Conservation (phyloP, 1,140 invertebrate species). For the Achroia grisella region DNA sequence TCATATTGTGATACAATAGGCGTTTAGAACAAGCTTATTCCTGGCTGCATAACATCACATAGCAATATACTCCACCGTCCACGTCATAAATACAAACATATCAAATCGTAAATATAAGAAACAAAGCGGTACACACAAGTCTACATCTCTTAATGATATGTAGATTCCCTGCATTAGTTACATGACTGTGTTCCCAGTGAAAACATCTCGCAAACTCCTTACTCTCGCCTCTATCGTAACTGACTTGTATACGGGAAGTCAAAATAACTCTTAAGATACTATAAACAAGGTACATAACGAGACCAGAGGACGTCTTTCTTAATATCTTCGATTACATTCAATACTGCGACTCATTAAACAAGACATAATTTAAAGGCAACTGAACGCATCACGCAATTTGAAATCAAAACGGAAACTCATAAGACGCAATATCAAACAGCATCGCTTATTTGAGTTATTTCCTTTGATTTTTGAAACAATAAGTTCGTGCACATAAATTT, state of each 20-base stretch:
- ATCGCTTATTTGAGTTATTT: conserved; percentile 13
- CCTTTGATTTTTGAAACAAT: conserved; percentile 23
- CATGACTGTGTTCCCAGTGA: conserved; percentile 68
- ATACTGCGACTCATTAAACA: conserved; percentile 69
- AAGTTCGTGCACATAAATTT: conserved; percentile 37
- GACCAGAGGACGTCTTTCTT: conserved; percentile 7
- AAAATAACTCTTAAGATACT: conserved; percentile 16
- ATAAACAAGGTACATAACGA: conserved; percentile 16
- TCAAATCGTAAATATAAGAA: conserved; percentile 63
- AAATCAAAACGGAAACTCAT: conserved; percentile 17
- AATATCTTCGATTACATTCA: conserved; percentile 16
- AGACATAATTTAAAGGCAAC: conserved; percentile 66
- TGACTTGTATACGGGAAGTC: conserved; percentile 3
- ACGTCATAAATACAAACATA: conserved; percentile 62
- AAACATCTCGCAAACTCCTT: conserved; percentile 60
- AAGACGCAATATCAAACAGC: conserved; percentile 25
- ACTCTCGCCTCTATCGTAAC: conserved; percentile 17
- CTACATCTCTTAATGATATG: conserved; percentile 73
- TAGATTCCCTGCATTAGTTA: conserved; percentile 72
- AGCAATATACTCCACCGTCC: conserved; percentile 36
- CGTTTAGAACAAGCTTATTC: conserved; percentile 52
- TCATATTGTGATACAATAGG: conserved; percentile 47
- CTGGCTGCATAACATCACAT: conserved; percentile 35
- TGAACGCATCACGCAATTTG: conserved; percentile 23
- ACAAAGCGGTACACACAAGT: conserved; percentile 69